Base-by-base conservation (phyloP, 2,888 invertebrate species). In the Altica lythri region DNA sequence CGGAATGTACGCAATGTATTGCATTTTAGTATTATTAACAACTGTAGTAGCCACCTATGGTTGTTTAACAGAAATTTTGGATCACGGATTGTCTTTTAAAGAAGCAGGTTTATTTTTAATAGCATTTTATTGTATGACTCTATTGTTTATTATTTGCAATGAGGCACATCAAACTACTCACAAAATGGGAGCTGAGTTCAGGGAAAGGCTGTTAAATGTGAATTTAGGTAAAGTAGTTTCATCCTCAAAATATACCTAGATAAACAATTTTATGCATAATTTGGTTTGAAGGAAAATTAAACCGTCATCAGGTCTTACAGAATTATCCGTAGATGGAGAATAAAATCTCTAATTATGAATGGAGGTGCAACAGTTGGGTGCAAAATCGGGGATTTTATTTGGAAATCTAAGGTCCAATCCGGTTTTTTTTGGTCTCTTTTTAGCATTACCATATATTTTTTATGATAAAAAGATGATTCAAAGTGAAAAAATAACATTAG, bases 1-100 rank as follows among this genome's bases (percentile, higher is more conserved):
- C 44, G 88, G 88, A 63, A 87, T 88, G 87, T 88, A 88, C 61
- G 86, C 86, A 6, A 85, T 88, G 71, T 88, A 86, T 68, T 88
- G 87, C 63, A 79, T 88, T 74, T 82, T 88, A 2, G 86, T 88
- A 48, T 83, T 88, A 70, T 83, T 88, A 66, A 88, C 88, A 1
- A 87, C 87, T 5, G 88, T 87, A 8, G 86, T 87, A 37, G 87
- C 88, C 2, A 78, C 84, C 3, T 88, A 87, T 62, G 88, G 88
- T 0, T 83, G 83, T 4, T 74, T 88, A 9, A 86, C 87, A 5
- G 88, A 88, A 71, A 86, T 88, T 64, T 72, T 88, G 42, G 88
- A 88, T 65, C 84, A 84, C 54, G 88, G 88, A 0, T 77, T 86
- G 14, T 87, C 86, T 17, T 85, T 85, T 67, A 88, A 88, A 64